These are phyloP conservation scores for Tinea trinotella DNA, from an alignment of 2,888 invertebrate genomes.

Conservation along the genomic window DNA sequence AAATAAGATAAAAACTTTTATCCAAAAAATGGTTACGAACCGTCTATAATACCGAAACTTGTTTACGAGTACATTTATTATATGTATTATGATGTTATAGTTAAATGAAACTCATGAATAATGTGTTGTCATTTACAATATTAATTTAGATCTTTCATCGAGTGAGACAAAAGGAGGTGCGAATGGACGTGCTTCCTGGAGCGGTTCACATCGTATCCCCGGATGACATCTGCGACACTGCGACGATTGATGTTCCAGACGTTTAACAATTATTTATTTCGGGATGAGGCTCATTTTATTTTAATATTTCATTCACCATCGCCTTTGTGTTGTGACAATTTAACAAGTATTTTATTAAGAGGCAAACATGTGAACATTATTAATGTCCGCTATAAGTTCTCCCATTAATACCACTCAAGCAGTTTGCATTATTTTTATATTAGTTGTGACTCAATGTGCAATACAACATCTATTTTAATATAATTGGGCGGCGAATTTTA, in stretches of 20 bases:
- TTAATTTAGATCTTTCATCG: not conserved
- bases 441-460: not conserved
- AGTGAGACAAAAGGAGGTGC: not conserved
- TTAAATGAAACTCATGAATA: not conserved
- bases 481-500: not conserved
- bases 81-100: not conserved
- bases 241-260: conserved; percentile 14
- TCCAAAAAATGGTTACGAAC: not conserved
- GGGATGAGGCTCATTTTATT: not conserved
- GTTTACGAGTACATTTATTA: not conserved
- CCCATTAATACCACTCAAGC: too few relatives aligned
- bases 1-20: not conserved
- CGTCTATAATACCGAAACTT: not conserved
- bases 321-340: too few relatives aligned
- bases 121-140: not conserved
- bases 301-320: not conserved
- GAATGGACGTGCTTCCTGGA: not conserved
- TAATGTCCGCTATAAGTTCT: too few relatives aligned
- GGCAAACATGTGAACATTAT: too few relatives aligned
- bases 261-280: not conserved
- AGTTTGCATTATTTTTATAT: not conserved
- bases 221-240: conserved; percentile 1
- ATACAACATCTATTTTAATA: not conserved
- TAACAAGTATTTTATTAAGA: too few relatives aligned
- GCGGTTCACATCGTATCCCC: not conserved